Base-by-base conservation (phyloP, 2,113 vertebrate species). In the Trachemys scripta region DNA sequence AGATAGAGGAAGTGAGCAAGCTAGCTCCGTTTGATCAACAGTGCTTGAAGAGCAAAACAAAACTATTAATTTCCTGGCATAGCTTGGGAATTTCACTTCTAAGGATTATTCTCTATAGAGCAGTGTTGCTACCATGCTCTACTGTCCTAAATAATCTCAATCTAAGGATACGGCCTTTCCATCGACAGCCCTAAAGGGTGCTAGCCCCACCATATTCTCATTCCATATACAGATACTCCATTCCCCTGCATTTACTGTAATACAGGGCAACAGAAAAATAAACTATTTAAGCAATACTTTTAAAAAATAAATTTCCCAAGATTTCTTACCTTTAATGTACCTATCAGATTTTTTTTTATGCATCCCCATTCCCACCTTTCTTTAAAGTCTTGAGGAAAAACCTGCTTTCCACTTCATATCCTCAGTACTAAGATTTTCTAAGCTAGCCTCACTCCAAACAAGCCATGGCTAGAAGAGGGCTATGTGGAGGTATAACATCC, bases 381-480 rank as follows among this genome's bases (percentile, higher is more conserved):
- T 80, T 51, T 80, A 80, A 80, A n/a, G 78, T 54, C 85, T 93
- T 92, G 27, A 93, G 10, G 82, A 79, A 90, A 92, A 80, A 35
- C 59, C 76, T 20, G 57, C 16, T 9, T 75, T 92, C 79, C 5
- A 16, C 94, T 94, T 91, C 54, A 24, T 27, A 87, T 14, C 80
- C 85, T 65, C 8, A 85, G 19, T 1, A 79, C 38, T 12, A 51
- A 83, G 85, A 72, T 59, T 47, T 17, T 38, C 47, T 0, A 62
- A 62, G 93, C 65, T 50, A 84, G 87, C 90, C 93, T 95, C 51
- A 42, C 10, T 81, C 49, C 82, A 92, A 56, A 47, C n/a, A 87
- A 90, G 80, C 19, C n/a, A 82, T 0, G 4, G 75, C 62, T 92
- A 80, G 95, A 91, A 95, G 85, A 83, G 88, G 80, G 13, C 16